These are phyloP conservation scores for Trypoxylus dichotomus DNA, from an alignment of 1,140 invertebrate genomes.

Conservation along the genomic window DNA sequence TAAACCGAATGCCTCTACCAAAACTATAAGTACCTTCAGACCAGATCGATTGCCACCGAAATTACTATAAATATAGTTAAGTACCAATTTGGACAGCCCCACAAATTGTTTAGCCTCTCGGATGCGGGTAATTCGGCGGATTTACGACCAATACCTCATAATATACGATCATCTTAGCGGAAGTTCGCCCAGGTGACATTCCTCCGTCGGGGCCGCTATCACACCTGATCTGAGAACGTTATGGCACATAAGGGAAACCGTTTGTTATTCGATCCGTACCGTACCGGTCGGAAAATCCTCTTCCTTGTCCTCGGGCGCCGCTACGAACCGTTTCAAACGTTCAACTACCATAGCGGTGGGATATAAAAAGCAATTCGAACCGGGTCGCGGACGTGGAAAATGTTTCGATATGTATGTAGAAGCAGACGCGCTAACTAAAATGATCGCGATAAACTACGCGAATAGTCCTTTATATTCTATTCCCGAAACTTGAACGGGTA, in stretches of 20 bases:
- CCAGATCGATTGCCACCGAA: too few species aligned
- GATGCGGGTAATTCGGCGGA: not conserved
- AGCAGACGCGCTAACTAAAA: slow-evolving; percentile 12
- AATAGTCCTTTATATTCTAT: slow-evolving; percentile 20
- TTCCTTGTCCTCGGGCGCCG: not conserved
- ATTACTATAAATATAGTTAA: too few species aligned
- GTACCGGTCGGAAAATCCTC: not conserved
- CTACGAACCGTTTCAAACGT: not conserved
- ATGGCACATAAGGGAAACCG: slow-evolving; percentile 2
- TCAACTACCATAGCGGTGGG: not conserved
- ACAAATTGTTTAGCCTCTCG: slow-evolving; percentile 21
- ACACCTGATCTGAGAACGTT: slow-evolving; percentile 21
- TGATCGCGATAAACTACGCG: not conserved
- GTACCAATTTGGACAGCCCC: not conserved
- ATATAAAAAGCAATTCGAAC: slow-evolving; percentile 8
- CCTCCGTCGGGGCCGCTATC: slow-evolving; percentile 9
- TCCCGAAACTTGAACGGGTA: not conserved
- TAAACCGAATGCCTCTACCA: too few species aligned
- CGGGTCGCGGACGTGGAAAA: not conserved
- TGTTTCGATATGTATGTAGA: slow-evolving; percentile 7
- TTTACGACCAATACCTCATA: slow-evolving; percentile 14
- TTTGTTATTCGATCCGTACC: not conserved
- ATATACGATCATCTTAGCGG: slow-evolving; percentile 12
- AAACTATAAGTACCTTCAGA: too few species aligned
- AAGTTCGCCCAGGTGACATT: slow-evolving; percentile 3